These are phyloP conservation scores for Drosophila mayri DNA, from an alignment of 1,140 invertebrate genomes.

Conservation along the genomic window DNA sequence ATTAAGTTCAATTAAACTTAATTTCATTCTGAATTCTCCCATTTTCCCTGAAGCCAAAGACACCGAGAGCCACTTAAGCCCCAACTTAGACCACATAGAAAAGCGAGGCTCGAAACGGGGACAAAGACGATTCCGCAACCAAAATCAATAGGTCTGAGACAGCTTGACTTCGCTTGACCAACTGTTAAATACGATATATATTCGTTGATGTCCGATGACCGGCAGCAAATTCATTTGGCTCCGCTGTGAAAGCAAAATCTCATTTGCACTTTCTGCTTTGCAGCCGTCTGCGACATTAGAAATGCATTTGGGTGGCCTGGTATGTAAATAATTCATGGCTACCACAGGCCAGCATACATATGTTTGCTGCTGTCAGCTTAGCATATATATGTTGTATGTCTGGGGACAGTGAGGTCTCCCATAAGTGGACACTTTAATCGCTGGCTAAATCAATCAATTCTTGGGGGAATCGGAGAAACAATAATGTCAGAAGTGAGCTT, in stretches of 20 bases:
- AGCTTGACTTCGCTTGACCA: slow-evolving; percentile 27
- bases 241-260: slow-evolving; percentile 52
- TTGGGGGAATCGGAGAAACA: too few relatives aligned
- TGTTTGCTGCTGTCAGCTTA: slow-evolving; percentile 18
- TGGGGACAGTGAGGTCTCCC: slow-evolving; percentile 15
- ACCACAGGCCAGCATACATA: slow-evolving; percentile 35
- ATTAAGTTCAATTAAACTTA: slow-evolving; percentile 76
- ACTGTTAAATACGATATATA: slow-evolving; percentile 14
- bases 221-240: slow-evolving; percentile 58
- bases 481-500: not conserved
- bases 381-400: slow-evolving; percentile 27
- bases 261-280: slow-evolving; percentile 67
- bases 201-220: slow-evolving; percentile 10
- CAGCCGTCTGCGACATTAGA: slow-evolving; percentile 53
- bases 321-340: slow-evolving; percentile 76
- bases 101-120: not conserved
- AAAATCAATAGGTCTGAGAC: slow-evolving; percentile 53
- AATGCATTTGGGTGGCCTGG: slow-evolving; percentile 71
- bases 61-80: slow-evolving; percentile 38
- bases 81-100: slow-evolving; percentile 28
- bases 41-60: slow-evolving; percentile 21
- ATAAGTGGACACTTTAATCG: slow-evolving; percentile 1
- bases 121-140: slow-evolving; percentile 16
- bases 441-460: slow-evolving; percentile 24
- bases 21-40: slow-evolving; percentile 63